These are phyloP conservation scores for Malacoctenus gilli DNA, from an alignment of 2,797 vertebrate genomes.

Conservation along the genomic window DNA sequence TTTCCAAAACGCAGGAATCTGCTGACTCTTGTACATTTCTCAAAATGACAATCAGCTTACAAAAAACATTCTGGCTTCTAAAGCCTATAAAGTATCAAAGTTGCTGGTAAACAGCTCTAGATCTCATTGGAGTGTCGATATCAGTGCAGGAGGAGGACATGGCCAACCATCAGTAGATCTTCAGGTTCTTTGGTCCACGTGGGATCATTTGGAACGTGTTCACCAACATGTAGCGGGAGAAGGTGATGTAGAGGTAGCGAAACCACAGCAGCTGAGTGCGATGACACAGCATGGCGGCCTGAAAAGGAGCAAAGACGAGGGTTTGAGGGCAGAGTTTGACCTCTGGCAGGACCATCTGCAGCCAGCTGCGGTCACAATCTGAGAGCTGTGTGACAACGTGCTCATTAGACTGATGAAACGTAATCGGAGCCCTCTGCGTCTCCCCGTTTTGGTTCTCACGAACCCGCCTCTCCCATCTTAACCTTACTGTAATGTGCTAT, in stretches of 20 bases:
- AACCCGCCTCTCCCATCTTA: conserved; percentile 1
- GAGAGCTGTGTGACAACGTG: background rate
- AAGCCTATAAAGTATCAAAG: background rate
- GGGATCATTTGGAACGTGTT: conserved; percentile 88
- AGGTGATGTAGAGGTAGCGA: conserved; percentile 86
- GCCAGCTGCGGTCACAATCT: background rate
- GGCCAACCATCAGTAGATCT: conserved; percentile 71
- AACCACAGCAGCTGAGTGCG: conserved; percentile 94
- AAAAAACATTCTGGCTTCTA: conserved; percentile 1
- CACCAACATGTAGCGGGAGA: conserved; percentile 92
- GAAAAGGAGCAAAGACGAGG: conserved; percentile 21
- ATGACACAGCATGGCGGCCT: conserved; percentile 93
- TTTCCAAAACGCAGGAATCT: background rate
- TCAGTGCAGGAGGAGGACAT: conserved; percentile 12
- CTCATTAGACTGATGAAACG: background rate
- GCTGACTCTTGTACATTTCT: background rate
- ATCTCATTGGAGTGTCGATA: conserved; percentile 3
- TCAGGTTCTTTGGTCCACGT: conserved; percentile 69
- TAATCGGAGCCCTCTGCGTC: background rate
- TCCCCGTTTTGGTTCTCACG: background rate
- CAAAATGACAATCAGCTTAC: conserved; percentile 2
- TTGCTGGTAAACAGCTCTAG: conserved; percentile 8
- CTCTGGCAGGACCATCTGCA: background rate
- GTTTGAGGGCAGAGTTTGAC: background rate
- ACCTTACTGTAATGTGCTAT: conserved; percentile 10